A percentile compares a stretch with the other conserved stretches of the same genome.
These are phyloP conservation scores for Palythoa grandis DNA, from an alignment of 92 coral and sea anemone genomes.

Conservation along the genomic window DNA sequence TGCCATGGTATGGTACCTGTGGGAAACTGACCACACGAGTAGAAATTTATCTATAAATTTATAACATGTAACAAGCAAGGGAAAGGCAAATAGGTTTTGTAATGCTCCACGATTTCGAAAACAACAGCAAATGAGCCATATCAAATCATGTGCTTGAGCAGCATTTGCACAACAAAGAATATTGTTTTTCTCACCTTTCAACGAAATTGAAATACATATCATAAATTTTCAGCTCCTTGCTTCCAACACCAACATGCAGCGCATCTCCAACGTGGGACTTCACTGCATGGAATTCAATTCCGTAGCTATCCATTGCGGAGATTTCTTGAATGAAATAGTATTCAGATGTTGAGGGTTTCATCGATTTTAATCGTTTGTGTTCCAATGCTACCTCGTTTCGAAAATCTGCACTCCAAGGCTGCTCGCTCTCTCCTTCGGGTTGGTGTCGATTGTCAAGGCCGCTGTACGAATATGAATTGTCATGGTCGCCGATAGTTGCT, in stretches of 20 bases:
- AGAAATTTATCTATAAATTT: no score
- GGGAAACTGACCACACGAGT: neutral
- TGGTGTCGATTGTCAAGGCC: slow-evolving; percentile 60
- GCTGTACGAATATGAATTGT: slow-evolving; percentile 62
- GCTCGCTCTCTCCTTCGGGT: slow-evolving; percentile 49
- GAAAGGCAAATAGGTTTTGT: neutral
- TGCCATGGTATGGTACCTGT: neutral
- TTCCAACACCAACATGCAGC: slow-evolving; percentile 88
- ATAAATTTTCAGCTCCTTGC: slow-evolving; percentile 84
- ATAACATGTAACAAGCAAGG: neutral
- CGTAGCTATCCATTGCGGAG: slow-evolving; percentile 81
- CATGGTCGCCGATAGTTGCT: slow-evolving; percentile 91
- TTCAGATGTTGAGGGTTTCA: slow-evolving; percentile 82
- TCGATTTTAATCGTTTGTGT: slow-evolving; percentile 72
- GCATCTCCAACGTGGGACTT: slow-evolving; percentile 67
- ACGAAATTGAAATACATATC: slow-evolving; percentile 77
- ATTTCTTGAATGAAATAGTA: slow-evolving; percentile 91
- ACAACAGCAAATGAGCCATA: slow-evolving; percentile 22
- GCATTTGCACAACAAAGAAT: slow-evolving; percentile 39
- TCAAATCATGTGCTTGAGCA: slow-evolving; percentile 44
- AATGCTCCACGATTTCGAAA: slow-evolving; percentile 18
- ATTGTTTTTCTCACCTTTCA: slow-evolving; percentile 72
- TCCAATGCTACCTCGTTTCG: slow-evolving; percentile 71
- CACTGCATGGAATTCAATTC: slow-evolving; percentile 91
- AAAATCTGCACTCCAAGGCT: slow-evolving; percentile 82